Evolutionary conservation across 2,888 invertebrate species (phyloP).

Genomic region (Conus canariensis): DNA sequence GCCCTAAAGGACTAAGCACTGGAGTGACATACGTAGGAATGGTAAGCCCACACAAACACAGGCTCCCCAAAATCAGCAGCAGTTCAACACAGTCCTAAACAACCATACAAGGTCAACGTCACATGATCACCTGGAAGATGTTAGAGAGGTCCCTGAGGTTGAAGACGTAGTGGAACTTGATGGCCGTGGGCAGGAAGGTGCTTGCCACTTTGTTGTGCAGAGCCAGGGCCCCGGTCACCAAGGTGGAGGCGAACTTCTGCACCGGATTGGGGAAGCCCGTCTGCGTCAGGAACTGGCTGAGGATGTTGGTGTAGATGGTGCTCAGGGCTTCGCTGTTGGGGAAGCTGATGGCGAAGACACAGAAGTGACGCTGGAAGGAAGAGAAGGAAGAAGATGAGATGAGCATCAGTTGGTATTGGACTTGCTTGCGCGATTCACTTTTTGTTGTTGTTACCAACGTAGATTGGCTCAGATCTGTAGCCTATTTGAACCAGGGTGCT

Average conservation of each 20-base stretch:
- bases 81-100: too few species aligned
- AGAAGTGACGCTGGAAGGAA: slow-evolving; percentile 78
- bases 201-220: slow-evolving; percentile 92
- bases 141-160: slow-evolving; percentile 96
- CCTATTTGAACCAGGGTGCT: too few species aligned
- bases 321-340: slow-evolving; percentile 90
- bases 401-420: not conserved
- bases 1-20: too few species aligned
- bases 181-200: slow-evolving; percentile 95
- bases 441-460: not conserved
- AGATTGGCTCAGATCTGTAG: too few species aligned
- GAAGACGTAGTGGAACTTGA: slow-evolving; percentile 98
- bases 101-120: too few species aligned
- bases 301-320: slow-evolving; percentile 92
- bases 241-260: slow-evolving; percentile 85
- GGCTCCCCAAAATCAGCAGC: too few species aligned
- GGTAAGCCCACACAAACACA: too few species aligned
- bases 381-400: not conserved
- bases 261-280: slow-evolving; percentile 88
- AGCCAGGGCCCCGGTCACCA: slow-evolving; percentile 90
- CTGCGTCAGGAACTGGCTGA: slow-evolving; percentile 83
- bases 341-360: slow-evolving; percentile 84
- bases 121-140: slow-evolving; percentile 88
- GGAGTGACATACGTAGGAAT: too few species aligned
- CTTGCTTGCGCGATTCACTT: too few species aligned